A percentile compares a stretch with the other conserved stretches of the same genome.
phyloP scores from a whole-genome alignment of 2,797 vertebrate species.

The Florisuga fusca region DNA sequence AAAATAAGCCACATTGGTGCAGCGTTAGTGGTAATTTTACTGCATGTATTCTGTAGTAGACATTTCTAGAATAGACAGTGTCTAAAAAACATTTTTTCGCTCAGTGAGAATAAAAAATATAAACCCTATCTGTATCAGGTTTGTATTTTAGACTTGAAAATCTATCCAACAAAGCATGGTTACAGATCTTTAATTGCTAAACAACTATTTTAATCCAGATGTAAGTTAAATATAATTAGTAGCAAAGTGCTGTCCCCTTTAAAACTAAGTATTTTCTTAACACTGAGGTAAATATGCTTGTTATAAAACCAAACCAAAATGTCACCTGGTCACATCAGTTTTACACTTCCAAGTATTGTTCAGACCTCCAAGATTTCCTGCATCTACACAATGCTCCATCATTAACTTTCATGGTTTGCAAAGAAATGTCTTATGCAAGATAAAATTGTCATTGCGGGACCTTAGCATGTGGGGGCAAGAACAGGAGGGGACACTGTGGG shows the following conservation, averaged over 20 bases:
- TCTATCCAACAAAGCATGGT: not conserved
- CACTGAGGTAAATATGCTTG: not conserved
- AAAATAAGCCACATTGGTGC: not conserved
- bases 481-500: not conserved
- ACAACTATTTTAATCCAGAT: not conserved
- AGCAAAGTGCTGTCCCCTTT: not conserved
- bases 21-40: not conserved
- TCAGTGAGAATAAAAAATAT: not conserved
- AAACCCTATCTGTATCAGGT: not conserved
- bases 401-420: not conserved
- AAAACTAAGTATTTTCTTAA: not conserved
- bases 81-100: not conserved
- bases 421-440: not conserved
- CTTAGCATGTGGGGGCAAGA: not conserved
- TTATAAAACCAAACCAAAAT: not conserved
- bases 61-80: not conserved
- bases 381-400: not conserved
- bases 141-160: not conserved
- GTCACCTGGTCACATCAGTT: not conserved
- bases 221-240: not conserved
- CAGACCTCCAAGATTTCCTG: not conserved
- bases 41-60: not conserved
- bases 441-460: not conserved
- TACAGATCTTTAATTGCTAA: not conserved
- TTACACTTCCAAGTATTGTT: not conserved